These are phyloP conservation scores for Sussaba pulchella DNA, from an alignment of 2,888 invertebrate genomes.

Conservation along the genomic window DNA sequence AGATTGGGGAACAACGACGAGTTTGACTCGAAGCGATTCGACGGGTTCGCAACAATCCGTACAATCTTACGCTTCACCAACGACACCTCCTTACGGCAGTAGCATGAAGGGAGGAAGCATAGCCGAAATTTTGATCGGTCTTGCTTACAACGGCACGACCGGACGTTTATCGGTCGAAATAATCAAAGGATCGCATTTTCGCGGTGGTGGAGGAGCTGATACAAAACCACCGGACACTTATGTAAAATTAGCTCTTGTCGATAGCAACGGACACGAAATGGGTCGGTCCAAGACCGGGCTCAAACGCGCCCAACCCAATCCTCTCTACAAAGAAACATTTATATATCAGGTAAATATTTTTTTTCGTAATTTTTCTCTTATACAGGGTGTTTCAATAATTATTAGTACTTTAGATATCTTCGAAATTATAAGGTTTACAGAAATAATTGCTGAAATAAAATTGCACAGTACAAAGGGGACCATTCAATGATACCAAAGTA, in stretches of 20 bases:
- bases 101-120: slow-evolving; percentile 94
- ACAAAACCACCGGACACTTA: slow-evolving; percentile 95
- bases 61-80: slow-evolving; percentile 84
- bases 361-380: background rate
- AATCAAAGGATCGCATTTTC: slow-evolving; percentile 91
- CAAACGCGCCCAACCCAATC: slow-evolving; percentile 96
- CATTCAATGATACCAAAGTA: too few relatives aligned
- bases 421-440: too few relatives aligned
- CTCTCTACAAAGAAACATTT: slow-evolving; percentile 97
- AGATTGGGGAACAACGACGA: slow-evolving; percentile 81
- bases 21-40: slow-evolving; percentile 95
- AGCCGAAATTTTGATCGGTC: slow-evolving; percentile 94
- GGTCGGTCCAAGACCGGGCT: slow-evolving; percentile 97
- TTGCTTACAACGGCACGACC: slow-evolving; percentile 97
- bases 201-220: slow-evolving; percentile 83
- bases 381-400: background rate
- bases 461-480: too few relatives aligned
- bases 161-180: slow-evolving; percentile 97
- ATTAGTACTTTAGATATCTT: too few relatives aligned
- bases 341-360: slow-evolving; percentile 92
- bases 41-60: slow-evolving; percentile 96
- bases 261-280: slow-evolving; percentile 97
- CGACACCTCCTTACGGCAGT: slow-evolving; percentile 81
- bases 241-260: slow-evolving; percentile 95
- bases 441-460: too few relatives aligned